Conservation (phyloP, 2,113 vertebrate species). For the Xiphorhynchus elegans region DNA sequence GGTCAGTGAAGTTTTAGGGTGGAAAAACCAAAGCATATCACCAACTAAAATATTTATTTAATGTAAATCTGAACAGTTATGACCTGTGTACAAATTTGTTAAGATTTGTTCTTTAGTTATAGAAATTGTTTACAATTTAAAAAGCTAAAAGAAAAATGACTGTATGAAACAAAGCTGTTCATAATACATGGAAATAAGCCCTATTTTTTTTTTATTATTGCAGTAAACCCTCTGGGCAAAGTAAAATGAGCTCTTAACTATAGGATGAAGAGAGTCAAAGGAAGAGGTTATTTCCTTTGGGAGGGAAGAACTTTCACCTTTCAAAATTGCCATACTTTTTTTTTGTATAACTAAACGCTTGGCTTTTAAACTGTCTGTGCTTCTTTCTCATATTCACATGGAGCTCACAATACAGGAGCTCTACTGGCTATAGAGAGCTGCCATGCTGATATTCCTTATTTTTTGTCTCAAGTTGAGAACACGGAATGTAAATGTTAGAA, state of each 20-base stretch:
- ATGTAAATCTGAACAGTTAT: background rate
- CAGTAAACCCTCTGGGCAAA: background rate
- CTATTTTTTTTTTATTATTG: background rate
- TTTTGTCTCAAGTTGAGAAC: background rate
- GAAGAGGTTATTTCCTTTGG: background rate
- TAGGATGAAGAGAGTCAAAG: background rate
- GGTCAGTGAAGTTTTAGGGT: background rate
- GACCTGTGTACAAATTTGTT: background rate
- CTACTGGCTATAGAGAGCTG: background rate
- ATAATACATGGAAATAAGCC: background rate
- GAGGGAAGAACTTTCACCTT: background rate
- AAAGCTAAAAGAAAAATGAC: background rate
- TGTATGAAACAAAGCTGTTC: background rate
- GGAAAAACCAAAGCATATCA: background rate
- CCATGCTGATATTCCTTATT: background rate
- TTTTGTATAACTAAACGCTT: background rate
- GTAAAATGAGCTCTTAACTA: background rate
- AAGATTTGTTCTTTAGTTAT: background rate
- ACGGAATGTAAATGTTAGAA: background rate
- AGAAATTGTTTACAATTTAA: background rate
- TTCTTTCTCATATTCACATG: background rate
- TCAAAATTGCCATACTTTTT: background rate
- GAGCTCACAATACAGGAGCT: background rate
- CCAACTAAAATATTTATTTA: background rate
- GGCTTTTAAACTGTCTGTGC: background rate